Evolutionary conservation across 1,140 invertebrate species (phyloP).

Genomic region (Heliothis subflexa): DNA sequence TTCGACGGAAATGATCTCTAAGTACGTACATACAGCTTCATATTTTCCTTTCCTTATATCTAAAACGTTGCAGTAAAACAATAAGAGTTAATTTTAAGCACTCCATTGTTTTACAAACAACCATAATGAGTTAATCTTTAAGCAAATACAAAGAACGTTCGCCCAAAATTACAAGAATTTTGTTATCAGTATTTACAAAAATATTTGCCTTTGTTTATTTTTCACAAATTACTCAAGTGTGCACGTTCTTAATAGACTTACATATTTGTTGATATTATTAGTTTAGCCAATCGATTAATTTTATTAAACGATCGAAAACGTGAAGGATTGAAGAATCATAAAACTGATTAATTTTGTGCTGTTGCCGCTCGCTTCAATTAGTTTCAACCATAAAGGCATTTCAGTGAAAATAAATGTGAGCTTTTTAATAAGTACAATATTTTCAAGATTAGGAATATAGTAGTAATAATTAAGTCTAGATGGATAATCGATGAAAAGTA

Average conservation of each 20-base stretch:
- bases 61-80: background rate
- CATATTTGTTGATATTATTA: slow-evolving; percentile 7
- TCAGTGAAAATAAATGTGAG: background rate
- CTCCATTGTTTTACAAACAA: background rate
- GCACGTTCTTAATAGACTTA: background rate
- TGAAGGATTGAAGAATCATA: slow-evolving; percentile 1
- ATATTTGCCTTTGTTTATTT: slow-evolving; percentile 5
- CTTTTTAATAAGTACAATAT: background rate
- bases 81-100: background rate
- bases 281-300: background rate
- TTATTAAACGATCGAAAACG: background rate
- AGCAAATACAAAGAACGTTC: background rate
- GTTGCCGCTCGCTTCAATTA: slow-evolving; percentile 10
- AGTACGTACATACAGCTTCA: background rate
- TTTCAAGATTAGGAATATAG: too few relatives aligned
- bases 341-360: background rate
- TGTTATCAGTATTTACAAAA: slow-evolving; percentile 13
- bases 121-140: background rate
- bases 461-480: too few relatives aligned
- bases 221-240: background rate
- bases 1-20: slow-evolving; percentile 11
- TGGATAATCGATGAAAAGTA: too few relatives aligned
- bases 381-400: slow-evolving; percentile 2
- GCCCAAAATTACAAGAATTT: background rate
- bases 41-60: background rate